Evolutionary conservation across 2,113 vertebrate genomes (phyloP).

Genomic region (Macrotis lagotis): DNA sequence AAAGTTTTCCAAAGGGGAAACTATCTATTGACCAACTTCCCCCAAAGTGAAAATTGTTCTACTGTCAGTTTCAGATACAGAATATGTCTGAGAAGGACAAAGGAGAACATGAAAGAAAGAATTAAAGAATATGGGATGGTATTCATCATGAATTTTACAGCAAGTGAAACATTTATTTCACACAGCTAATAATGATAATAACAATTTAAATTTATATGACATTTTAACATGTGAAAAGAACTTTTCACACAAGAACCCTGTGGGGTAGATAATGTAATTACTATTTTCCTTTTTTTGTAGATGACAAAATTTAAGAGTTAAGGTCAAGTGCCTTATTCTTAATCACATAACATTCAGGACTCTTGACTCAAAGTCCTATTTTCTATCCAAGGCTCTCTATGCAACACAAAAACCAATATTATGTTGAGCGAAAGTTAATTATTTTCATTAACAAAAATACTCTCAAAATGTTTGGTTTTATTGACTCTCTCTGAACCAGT

Average conservation of each 20-base stretch:
- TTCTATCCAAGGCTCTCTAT: not conserved
- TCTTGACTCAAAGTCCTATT: not conserved
- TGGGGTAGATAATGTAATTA: not conserved
- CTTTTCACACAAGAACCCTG: not conserved
- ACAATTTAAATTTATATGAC: not conserved
- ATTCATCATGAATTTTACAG: conserved; percentile 15
- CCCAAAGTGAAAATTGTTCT: conserved; percentile 36
- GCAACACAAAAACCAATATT: not conserved
- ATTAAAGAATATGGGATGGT: not conserved
- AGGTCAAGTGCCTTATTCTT: not conserved
- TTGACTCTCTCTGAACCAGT: not conserved
- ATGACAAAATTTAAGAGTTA: conserved; percentile 12
- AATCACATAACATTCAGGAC: not conserved
- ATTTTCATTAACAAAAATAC: not conserved
- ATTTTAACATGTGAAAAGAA: not conserved
- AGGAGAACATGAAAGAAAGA: not conserved
- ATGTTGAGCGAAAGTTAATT: not conserved
- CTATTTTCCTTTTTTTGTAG: conserved; percentile 9
- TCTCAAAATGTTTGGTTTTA: not conserved
- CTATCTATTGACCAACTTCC: conserved; percentile 67
- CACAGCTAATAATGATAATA: not conserved
- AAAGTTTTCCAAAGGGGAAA: conserved; percentile 55
- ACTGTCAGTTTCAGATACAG: conserved; percentile 59
- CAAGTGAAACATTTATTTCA: not conserved
- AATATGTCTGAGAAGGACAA: conserved; percentile 27